Percentiles rank a stretch among this genome's conserved stretches.
Evolutionary conservation across 2,113 vertebrate species (phyloP).

Genomic region (Vanacampus margaritifer): DNA sequence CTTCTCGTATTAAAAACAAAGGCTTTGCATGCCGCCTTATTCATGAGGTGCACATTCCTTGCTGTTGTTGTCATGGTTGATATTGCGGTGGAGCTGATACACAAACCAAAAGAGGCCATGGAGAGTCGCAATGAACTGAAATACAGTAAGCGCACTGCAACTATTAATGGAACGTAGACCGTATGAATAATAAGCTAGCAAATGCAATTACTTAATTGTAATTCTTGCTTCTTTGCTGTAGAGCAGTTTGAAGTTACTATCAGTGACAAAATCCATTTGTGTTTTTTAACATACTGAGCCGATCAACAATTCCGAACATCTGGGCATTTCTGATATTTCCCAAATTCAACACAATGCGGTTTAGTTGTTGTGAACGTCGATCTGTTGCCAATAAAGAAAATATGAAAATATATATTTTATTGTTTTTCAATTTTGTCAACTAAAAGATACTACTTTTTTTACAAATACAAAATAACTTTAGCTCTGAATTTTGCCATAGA

Average conservation of each 20-base stretch:
- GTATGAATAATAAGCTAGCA: neutral
- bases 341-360: too few species aligned
- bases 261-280: too few species aligned
- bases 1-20: conserved; percentile 30
- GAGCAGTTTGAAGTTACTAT: too few species aligned
- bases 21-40: conserved; percentile 36
- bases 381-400: too few species aligned
- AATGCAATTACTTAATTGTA: neutral
- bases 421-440: neutral
- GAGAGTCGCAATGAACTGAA: conserved; percentile 43
- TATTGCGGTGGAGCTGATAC: conserved; percentile 26
- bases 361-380: too few species aligned
- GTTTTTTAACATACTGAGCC: too few species aligned
- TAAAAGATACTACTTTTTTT: neutral
- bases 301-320: too few species aligned
- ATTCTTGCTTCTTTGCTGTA: too few species aligned
- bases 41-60: conserved; percentile 54
- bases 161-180: conserved; percentile 2
- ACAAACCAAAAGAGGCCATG: conserved; percentile 30
- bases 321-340: too few species aligned
- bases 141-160: neutral
- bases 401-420: neutral
- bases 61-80: conserved; percentile 48
- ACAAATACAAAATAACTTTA: neutral
- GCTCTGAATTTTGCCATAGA: neutral